These are phyloP conservation scores for Felis chaus DNA, from an alignment of 2,113 vertebrate species.

Conservation along the genomic window DNA sequence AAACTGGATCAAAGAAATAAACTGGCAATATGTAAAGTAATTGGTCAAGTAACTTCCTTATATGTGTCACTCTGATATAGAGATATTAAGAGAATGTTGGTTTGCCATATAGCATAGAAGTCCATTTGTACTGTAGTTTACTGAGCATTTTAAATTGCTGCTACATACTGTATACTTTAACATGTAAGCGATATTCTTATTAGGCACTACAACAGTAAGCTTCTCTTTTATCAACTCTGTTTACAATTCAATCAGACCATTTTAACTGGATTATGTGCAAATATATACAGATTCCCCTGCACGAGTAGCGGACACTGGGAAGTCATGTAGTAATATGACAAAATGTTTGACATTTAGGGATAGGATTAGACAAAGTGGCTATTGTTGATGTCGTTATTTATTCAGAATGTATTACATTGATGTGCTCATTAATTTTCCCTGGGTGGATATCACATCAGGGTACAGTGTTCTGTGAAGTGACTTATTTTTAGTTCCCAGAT, in stretches of 20 bases:
- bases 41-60: constrained; percentile 80
- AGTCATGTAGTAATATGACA: constrained; percentile 57
- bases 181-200: constrained; percentile 78
- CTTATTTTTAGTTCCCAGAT: constrained; percentile 56
- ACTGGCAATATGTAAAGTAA: constrained; percentile 80
- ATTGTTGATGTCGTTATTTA: constrained; percentile 37
- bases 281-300: constrained; percentile 76
- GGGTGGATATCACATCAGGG: background rate
- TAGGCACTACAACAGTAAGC: constrained; percentile 80
- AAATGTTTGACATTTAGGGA: constrained; percentile 66
- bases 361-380: constrained; percentile 53
- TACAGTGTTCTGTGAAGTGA: constrained; percentile 46
- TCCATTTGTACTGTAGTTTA: constrained; percentile 85
- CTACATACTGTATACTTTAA: constrained; percentile 84
- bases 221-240: constrained; percentile 82
- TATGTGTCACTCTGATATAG: constrained; percentile 83
- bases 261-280: constrained; percentile 82
- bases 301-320: constrained; percentile 83
- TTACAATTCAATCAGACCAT: constrained; percentile 83
- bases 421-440: constrained; percentile 10
- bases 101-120: constrained; percentile 81
- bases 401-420: constrained; percentile 1
- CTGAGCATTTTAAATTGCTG: constrained; percentile 80
- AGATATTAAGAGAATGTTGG: constrained; percentile 79
- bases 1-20: constrained; percentile 81